Conservation (phyloP, 2,113 vertebrate genomes). For the Perca fluviatilis region DNA sequence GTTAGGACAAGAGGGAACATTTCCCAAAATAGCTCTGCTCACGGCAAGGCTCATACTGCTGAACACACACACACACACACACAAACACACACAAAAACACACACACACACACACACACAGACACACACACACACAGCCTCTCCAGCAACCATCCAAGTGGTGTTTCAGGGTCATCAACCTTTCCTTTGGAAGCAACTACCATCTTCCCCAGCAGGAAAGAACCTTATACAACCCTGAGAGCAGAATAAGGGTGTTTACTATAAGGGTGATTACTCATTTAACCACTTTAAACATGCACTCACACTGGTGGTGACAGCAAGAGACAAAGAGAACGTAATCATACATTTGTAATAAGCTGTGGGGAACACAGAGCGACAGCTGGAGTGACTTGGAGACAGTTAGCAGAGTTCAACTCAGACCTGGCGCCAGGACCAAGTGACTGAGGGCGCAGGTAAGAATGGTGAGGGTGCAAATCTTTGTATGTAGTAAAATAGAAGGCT, state of each 20-base stretch:
- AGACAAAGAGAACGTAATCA: conserved; percentile 7
- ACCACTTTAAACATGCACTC: background rate
- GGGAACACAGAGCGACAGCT: background rate
- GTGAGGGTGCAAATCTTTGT: too few relatives aligned
- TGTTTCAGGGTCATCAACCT: conserved; percentile 47
- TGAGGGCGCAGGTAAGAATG: too few relatives aligned
- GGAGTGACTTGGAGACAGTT: background rate
- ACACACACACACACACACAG: background rate
- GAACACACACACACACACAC: conserved; percentile 1
- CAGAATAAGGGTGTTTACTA: background rate
- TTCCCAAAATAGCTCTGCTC: conserved; percentile 51
- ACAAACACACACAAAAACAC: background rate
- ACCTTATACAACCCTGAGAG: background rate
- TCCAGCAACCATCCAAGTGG: background rate
- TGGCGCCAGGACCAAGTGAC: too few relatives aligned
- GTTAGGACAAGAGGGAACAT: conserved; percentile 32
- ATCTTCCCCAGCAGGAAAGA: background rate
- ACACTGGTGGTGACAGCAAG: background rate
- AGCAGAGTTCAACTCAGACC: background rate
- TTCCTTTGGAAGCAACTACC: conserved; percentile 1
- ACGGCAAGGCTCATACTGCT: background rate
- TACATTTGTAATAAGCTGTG: conserved; percentile 34
- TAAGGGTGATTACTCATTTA: conserved; percentile 7
- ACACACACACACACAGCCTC: background rate
- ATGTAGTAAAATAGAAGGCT: too few relatives aligned